Percentiles rank a stretch among this genome's conserved stretches.
These are phyloP conservation scores for Tillus elongatus DNA, from an alignment of 2,888 invertebrate species.

Conservation along the genomic window DNA sequence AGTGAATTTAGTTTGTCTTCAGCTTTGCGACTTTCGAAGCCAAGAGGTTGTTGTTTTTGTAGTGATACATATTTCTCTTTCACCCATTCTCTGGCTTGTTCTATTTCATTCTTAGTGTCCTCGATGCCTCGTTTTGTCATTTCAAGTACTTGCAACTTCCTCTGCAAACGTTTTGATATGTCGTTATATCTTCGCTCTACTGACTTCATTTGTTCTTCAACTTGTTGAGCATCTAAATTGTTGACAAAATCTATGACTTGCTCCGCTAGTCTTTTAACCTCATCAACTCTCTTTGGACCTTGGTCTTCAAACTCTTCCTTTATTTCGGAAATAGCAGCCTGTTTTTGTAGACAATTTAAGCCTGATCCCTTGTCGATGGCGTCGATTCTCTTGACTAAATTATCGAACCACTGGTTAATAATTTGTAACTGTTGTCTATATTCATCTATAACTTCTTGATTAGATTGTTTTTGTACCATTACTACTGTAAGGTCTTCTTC, in stretches of 20 bases:
- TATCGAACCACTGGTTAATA: slow-evolving; percentile 75
- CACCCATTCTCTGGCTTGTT: slow-evolving; percentile 71
- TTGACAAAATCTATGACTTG: slow-evolving; percentile 72
- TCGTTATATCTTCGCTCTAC: slow-evolving; percentile 78
- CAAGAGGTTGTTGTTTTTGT: slow-evolving; percentile 57
- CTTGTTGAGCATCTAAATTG: slow-evolving; percentile 81
- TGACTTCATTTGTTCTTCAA: slow-evolving; percentile 79
- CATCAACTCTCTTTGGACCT: slow-evolving; percentile 62
- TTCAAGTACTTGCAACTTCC: slow-evolving; percentile 75
- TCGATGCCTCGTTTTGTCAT: slow-evolving; percentile 77
- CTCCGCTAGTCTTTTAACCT: slow-evolving; percentile 59
- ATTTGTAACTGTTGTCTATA: slow-evolving; percentile 67
- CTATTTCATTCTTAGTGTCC: slow-evolving; percentile 70
- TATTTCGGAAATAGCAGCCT: slow-evolving; percentile 63
- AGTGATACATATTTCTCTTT: slow-evolving; percentile 61
- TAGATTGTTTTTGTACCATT: slow-evolving; percentile 65
- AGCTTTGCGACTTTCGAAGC: slow-evolving; percentile 67
- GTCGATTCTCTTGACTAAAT: slow-evolving; percentile 70
- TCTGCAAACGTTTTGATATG: slow-evolving; percentile 71
- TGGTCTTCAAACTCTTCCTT: slow-evolving; percentile 64
- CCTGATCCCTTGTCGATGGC: slow-evolving; percentile 77
- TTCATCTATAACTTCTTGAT: slow-evolving; percentile 67
- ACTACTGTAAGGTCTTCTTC: slow-evolving; percentile 62
- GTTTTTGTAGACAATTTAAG: slow-evolving; percentile 69
- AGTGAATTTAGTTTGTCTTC: slow-evolving; percentile 64